Evolutionary conservation across 2,113 vertebrate genomes (phyloP), one percentile per base, ranked within the genome.

Genomic region (Odocoileus virginianus): DNA sequence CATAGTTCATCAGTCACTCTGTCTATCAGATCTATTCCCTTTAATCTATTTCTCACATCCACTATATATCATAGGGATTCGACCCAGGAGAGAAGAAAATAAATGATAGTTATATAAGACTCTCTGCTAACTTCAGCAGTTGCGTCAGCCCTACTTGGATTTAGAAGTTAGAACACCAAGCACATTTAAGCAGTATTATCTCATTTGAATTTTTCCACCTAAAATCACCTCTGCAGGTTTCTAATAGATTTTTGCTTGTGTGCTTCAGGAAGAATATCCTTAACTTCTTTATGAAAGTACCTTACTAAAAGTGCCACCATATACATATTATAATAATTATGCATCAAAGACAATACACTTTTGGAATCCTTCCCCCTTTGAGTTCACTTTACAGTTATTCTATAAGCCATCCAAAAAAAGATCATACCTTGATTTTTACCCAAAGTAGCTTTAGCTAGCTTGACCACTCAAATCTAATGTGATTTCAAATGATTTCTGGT

Each of bases 401-500:
- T 76, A 76, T 92, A 78, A 96, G n/a, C 74, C 74, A 92, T n/a
- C 58, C 12, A 23, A 52, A 89, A 89, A 84, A 87, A 40, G 6
- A 5, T 64, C 25, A 97, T 93, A 88, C 76, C 81, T 93, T 85
- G 45, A 91, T 91, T 94, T 95, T 95, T 84, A 82, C 33, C 61
- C 78, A 85, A 88, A 97, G 91, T 97, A 95, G 67, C 76, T 94
- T 97, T 85, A 87, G 90, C 36, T 74, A 84, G 28, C 40, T 94
- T 94, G 85, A 52, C 85, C 87, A 50, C 57, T 92, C 82, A 92
- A 81, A 85, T 89, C 21, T 71, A 89, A 88, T 94, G 55, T 93
- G 86, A 96, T 93, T 95, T 64, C 55, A 91, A 87, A 83, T 87
- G 89, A 95, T 94, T 97, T 89, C 87, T 89, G 84, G 19, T 94